phyloP scores from a whole-genome alignment of 2,113 vertebrate genomes.

The Fregetta grallaria region DNA sequence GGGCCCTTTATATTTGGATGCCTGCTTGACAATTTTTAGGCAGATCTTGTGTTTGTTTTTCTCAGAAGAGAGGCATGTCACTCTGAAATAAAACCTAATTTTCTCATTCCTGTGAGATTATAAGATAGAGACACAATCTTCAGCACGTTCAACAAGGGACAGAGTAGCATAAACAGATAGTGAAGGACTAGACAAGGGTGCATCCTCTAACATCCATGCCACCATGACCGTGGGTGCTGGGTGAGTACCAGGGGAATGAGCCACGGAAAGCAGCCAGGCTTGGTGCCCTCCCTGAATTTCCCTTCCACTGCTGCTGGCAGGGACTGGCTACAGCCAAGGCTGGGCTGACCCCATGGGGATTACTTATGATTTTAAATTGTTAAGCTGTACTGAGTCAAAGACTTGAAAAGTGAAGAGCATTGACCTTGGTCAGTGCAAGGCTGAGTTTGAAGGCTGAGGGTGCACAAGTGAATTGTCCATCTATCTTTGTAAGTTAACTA shows the following conservation, averaged over 20 bases:
- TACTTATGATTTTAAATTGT: neutral
- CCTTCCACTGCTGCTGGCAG: neutral
- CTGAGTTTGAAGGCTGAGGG: neutral
- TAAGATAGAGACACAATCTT: neutral
- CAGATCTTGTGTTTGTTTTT: neutral
- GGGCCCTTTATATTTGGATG: neutral
- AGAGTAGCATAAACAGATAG: neutral
- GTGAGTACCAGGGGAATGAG: neutral
- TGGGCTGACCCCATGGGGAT: neutral
- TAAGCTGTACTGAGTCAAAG: neutral
- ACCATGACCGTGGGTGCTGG: neutral
- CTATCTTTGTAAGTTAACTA: neutral
- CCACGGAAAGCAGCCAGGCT: neutral
- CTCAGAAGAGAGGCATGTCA: neutral
- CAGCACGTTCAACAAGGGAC: neutral
- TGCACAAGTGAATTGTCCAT: neutral
- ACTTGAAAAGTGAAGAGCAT: fast-evolving
- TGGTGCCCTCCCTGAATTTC: neutral
- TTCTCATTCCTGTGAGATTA: neutral
- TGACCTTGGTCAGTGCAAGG: neutral
- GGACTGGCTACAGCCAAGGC: neutral
- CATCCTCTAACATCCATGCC: neutral
- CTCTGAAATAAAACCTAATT: neutral
- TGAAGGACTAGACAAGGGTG: neutral
- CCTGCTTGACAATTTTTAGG: neutral